Conservation (phyloP, 35 echinoderm and acorn worm species). For the Ophiothrix spiculata region DNA sequence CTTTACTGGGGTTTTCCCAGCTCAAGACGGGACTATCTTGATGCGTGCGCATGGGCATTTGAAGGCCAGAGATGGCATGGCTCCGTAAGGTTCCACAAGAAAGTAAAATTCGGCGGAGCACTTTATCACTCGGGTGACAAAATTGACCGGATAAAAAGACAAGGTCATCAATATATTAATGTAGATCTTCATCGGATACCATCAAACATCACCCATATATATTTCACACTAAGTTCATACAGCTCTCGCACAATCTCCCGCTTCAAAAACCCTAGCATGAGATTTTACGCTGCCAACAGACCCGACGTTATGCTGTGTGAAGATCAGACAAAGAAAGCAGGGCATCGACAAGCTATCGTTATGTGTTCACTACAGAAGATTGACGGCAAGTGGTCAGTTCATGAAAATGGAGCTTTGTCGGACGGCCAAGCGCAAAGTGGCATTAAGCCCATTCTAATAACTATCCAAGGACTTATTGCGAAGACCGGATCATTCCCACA, state of each 20-base stretch:
- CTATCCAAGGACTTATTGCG: neutral
- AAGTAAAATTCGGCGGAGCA: neutral
- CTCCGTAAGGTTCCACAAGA: neutral
- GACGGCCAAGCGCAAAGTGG: conserved; percentile 20
- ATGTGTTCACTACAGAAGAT: conserved; percentile 9
- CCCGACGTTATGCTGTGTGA: conserved; percentile 30
- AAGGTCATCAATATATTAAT: conserved; percentile 31
- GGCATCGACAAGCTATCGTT: conserved; percentile 31
- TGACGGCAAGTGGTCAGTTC: conserved; percentile 23
- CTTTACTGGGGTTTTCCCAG: conserved; percentile 42
- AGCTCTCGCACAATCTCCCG: conserved; percentile 17
- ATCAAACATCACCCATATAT: neutral
- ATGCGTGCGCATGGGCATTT: conserved; percentile 1
- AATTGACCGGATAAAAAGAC: neutral
- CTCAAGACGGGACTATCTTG: conserved; percentile 6
- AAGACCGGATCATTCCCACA: neutral
- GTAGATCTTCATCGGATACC: conserved; percentile 27
- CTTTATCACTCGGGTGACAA: conserved; percentile 21
- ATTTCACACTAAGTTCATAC: conserved; percentile 34
- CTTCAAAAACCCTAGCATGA: conserved; percentile 19
- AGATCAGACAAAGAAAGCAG: conserved; percentile 19
- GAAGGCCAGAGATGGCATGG: neutral
- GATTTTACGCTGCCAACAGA: conserved; percentile 17
- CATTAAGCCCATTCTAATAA: neutral
- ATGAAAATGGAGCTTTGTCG: neutral